phyloP scores from a whole-genome alignment of 2,888 invertebrate genomes.

The Pristionchus fissidentatus region DNA sequence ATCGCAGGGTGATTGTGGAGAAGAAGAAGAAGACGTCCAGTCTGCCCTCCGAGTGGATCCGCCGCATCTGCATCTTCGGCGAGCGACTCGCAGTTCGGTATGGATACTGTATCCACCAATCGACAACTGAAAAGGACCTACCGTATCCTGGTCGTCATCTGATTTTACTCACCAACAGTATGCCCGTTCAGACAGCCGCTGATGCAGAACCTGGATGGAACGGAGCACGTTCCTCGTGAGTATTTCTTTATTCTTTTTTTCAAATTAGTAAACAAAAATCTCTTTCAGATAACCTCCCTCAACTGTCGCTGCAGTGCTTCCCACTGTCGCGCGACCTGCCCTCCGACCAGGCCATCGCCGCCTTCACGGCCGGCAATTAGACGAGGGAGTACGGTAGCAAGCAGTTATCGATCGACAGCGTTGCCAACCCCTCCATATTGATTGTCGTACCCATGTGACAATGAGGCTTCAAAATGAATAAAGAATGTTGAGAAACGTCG shows the following conservation, averaged over 20 bases:
- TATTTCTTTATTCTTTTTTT: constrained; percentile 1
- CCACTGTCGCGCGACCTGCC: constrained; percentile 61
- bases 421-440: no score
- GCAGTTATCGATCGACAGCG: no score
- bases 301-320: neutral
- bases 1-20: neutral
- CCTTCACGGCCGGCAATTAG: no score
- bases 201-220: constrained; percentile 15
- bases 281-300: constrained; percentile 13
- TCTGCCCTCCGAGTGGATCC: neutral
- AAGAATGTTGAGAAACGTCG: no score
- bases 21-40: neutral
- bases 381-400: no score
- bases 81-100: neutral
- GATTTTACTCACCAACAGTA: neutral
- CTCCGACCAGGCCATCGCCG: constrained; percentile 59
- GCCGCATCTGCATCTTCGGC: neutral
- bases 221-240: constrained; percentile 22
- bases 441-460: no score
- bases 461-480: no score
- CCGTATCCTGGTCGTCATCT: no score
- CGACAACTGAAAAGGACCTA: no score
- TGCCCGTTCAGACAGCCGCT: neutral
- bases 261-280: no score
- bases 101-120: no score